phyloP scores from a whole-genome alignment of 2,113 vertebrate genomes.

The Indri indri region DNA sequence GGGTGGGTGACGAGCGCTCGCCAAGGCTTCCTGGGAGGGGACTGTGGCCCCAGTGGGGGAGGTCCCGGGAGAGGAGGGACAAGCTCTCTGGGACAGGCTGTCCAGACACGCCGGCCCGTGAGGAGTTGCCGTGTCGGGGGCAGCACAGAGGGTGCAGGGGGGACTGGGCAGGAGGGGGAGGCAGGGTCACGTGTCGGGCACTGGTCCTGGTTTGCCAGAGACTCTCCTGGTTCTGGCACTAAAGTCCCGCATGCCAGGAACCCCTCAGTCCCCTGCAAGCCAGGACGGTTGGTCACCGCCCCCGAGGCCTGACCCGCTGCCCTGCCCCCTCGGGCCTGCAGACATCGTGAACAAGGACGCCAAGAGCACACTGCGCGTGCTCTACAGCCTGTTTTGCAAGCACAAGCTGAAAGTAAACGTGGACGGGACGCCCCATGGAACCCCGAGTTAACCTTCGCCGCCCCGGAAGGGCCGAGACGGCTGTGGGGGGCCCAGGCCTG shows the following conservation, averaged over 20 bases:
- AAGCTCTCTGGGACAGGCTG: background rate
- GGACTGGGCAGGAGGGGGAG: background rate
- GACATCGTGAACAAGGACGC: slow-evolving; percentile 91
- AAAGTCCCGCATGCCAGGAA: background rate
- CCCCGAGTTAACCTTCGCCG: background rate
- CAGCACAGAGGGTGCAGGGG: rapidly evolving
- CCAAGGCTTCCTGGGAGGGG: background rate
- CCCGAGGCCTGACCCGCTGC: background rate
- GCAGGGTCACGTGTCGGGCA: rapidly evolving
- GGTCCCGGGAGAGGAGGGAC: background rate
- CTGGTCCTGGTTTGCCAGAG: background rate
- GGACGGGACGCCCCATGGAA: rapidly evolving
- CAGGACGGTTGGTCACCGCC: rapidly evolving
- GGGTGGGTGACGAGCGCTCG: rapidly evolving
- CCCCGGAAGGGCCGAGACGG: background rate
- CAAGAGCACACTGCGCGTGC: slow-evolving; percentile 86
- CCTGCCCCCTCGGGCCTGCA: slow-evolving; percentile 75
- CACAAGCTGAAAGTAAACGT: slow-evolving; percentile 76
- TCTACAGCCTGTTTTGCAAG: slow-evolving; percentile 91
- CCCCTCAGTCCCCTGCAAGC: rapidly evolving
- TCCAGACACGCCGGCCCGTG: background rate
- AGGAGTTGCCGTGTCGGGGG: background rate
- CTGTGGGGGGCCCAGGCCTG: rapidly evolving
- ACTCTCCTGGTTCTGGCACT: no score
- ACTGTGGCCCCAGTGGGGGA: no score